These are phyloP conservation scores for Serilophus lunatus DNA, from an alignment of 2,113 vertebrate genomes.

Conservation along the genomic window DNA sequence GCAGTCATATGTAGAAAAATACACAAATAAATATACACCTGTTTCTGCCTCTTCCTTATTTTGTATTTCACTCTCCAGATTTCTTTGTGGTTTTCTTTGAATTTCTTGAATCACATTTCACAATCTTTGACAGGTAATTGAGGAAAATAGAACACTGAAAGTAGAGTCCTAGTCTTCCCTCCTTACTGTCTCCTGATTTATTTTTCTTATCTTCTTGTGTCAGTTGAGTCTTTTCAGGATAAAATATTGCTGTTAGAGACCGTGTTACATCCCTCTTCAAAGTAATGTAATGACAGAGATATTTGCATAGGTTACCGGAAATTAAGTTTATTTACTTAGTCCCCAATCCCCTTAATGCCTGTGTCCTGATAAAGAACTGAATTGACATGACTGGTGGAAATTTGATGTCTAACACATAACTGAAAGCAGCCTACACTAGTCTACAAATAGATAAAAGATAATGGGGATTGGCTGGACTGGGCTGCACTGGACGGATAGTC, in stretches of 20 bases:
- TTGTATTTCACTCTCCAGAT: neutral
- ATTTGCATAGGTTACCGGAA: neutral
- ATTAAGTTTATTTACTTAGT: neutral
- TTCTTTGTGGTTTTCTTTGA: neutral
- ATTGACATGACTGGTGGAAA: neutral
- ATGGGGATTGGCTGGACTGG: neutral
- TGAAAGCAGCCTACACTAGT: neutral
- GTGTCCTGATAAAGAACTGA: neutral
- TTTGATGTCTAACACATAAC: neutral
- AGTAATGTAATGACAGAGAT: neutral
- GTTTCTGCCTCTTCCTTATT: neutral
- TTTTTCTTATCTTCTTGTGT: neutral
- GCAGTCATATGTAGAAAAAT: neutral
- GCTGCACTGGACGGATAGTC: neutral
- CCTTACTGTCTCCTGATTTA: neutral
- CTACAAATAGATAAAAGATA: neutral
- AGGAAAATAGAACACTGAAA: neutral
- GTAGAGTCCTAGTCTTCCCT: neutral
- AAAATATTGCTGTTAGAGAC: neutral
- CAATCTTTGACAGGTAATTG: neutral
- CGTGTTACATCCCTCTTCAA: neutral
- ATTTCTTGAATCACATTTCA: neutral
- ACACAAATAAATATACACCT: neutral
- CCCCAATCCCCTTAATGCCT: neutral
- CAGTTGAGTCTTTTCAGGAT: neutral